Evolutionary conservation across 2,113 vertebrate species (phyloP), one percentile per base, ranked within the genome.

Genomic region (Pseudorasbora parva): DNA sequence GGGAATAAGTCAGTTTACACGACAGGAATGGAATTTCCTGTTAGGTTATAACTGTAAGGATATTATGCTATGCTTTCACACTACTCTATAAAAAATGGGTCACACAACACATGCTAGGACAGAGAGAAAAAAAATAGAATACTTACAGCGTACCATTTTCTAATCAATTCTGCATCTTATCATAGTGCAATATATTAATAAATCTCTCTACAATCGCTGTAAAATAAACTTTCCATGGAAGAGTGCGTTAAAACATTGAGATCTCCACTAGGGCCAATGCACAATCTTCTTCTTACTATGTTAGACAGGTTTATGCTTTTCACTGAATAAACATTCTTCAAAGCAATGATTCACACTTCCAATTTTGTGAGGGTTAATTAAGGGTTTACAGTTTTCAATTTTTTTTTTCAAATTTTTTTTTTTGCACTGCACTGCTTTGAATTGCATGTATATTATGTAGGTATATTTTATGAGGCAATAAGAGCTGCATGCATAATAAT

Each of bases 11-110:
- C 57, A 15, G 54, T 69, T 81, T 79, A 59, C 30, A 76, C 5
- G 41, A 54, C 25, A 75, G 51, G 15, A 80, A 81, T 33, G 60
- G 71, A 81, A 86, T 86, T 81, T 84, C 76, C 85, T 83, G 62
- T 74, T 45, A 59, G 19, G 51, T 57, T 37, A 72, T 25, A 71
- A 68, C 14, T 12, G 12, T 51, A 25, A 74, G 41, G 51, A 69
- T 27, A 30, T 51, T 8, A 49, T 45, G 47, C 60, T 33, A 25
- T 27, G 19, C 56, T 69, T 69, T 77, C 25, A 33, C 1, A 0
- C 47, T 19, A 23, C 43, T 81, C 21, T 9, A 54, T 45, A 33
- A 1, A 12, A 85, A 60, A 64, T 51, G 17, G 23, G 15, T 68
- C 69, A 56, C 56, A 8, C 14, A 21, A 80, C 23, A 49, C 30